Evolutionary conservation across 2,113 vertebrate genomes (phyloP).

Genomic region (Ivindomyrus marchei): DNA sequence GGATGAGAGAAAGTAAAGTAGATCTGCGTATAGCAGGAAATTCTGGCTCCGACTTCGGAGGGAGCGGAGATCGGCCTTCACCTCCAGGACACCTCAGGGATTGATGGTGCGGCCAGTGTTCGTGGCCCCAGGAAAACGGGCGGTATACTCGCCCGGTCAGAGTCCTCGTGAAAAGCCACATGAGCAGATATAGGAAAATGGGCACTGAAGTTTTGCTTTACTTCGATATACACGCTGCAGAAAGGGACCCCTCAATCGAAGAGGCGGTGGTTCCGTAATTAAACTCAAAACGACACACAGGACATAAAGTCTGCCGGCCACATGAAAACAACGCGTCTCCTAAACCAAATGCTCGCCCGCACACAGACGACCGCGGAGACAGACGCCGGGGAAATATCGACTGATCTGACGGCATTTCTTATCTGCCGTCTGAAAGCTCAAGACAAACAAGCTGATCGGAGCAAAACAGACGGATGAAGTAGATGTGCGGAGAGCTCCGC

Average conservation of each 20-base stretch:
- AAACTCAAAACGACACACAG: background rate
- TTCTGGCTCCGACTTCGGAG: constrained; percentile 35
- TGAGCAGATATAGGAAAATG: background rate
- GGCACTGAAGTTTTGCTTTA: background rate
- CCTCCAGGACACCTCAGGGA: constrained; percentile 29
- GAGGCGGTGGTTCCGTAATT: background rate
- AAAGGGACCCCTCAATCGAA: background rate
- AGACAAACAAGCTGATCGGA: background rate
- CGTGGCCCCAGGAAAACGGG: constrained; percentile 30
- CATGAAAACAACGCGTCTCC: background rate
- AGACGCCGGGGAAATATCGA: background rate
- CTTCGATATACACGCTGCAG: background rate
- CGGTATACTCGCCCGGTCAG: constrained; percentile 38
- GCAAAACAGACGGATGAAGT: background rate
- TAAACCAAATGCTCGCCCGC: background rate
- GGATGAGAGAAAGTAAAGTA: constrained; percentile 41
- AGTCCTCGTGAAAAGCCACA: constrained; percentile 31
- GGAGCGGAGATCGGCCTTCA: constrained; percentile 11
- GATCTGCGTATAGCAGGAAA: constrained; percentile 43
- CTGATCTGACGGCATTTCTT: constrained; percentile 4
- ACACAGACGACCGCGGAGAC: background rate
- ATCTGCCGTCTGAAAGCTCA: background rate
- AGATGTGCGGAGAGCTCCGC: background rate
- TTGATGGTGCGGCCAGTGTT: constrained; percentile 34
- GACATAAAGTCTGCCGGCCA: background rate